Base-by-base conservation (phyloP, 2,888 invertebrate genomes). In the Luperina nickerlii region DNA sequence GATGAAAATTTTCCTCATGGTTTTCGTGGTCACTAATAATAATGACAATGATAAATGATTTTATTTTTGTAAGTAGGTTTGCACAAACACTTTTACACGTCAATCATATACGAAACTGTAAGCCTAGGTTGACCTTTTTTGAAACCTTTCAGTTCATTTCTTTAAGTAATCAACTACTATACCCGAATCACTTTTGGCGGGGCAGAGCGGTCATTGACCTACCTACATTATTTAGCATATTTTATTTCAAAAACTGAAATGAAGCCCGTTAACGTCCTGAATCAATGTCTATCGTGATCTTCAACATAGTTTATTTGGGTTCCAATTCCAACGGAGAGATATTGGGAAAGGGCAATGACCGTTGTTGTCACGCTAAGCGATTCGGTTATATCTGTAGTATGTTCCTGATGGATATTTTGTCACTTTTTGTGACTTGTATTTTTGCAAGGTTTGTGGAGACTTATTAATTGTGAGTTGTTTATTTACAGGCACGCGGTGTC, bases 401-500 rank as follows among this genome's bases (percentile, higher is more conserved):
- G 18, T 24, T 67, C 4, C 15, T n/a, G 8, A 0, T 42, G 48
- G 8, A 32, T 69, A 54, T 70, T 54, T n/a, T 70, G 15, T 54
- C 7, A 27, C 18, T 27, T 6, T 45, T 27, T 48, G 27, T 18
- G n/a, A 42, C 20, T 20, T 32, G 65, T 38, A 20, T 32, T 38
- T 20, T 27, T 45, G 1, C 20, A 48, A 48, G 70, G 9, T 9
- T 54, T 18, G 24, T 54, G 32, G 24, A 69, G 48, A 24, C 32
- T 51, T 38, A 60, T 9, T 38, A 38, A 71, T 62, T n/a, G 62
- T 38, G n/a, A 71, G 18, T 62, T 27, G 27, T 63, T 18, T 27
- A 13, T 38, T 6, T 15, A 0, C 81, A 85, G 85, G 87, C 13
- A 81, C 85, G 85, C 87, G 87, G 76, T 85, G 87, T 81, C 85